phyloP scores from a whole-genome alignment of 2,797 vertebrate species.

The Artibeus lituratus region DNA sequence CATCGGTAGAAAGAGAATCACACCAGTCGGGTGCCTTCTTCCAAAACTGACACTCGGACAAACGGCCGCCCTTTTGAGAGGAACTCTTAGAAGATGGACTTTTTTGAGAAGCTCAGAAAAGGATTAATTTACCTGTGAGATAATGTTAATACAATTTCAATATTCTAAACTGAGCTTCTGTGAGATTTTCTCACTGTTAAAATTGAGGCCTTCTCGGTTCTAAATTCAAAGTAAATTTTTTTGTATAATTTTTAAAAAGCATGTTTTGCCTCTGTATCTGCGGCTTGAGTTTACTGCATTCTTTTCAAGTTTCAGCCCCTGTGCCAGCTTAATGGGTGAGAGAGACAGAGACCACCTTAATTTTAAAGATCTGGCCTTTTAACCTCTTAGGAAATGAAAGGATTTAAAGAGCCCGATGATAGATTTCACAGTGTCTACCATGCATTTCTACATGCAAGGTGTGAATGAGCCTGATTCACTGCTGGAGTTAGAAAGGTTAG shows the following conservation, averaged over 20 bases:
- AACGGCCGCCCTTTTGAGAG: not conserved
- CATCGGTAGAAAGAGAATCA: not conserved
- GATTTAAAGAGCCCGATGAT: constrained; percentile 50
- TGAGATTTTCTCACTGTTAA: not conserved
- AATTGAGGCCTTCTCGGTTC: not conserved
- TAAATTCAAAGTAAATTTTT: not conserved
- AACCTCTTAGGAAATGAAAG: constrained; percentile 66
- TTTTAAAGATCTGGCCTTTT: constrained; percentile 62
- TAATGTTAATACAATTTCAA: not conserved
- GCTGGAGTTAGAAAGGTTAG: not conserved
- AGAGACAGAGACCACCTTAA: not conserved
- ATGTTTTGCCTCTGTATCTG: not conserved
- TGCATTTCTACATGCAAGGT: not conserved
- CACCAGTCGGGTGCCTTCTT: not conserved
- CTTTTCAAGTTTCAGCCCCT: constrained; percentile 54
- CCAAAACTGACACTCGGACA: not conserved
- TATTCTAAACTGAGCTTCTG: not conserved
- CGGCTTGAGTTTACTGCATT: not conserved
- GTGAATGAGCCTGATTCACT: constrained; percentile 71
- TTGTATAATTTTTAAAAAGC: not conserved
- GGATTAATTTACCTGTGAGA: not conserved
- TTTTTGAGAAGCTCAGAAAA: not conserved
- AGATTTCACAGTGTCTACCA: constrained; percentile 51
- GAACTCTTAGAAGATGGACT: not conserved
- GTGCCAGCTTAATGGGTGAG: constrained; percentile 6